Evolutionary conservation across 2,113 vertebrate genomes (phyloP), one percentile per base, ranked within the genome.

Genomic region (Phasianus colchicus): DNA sequence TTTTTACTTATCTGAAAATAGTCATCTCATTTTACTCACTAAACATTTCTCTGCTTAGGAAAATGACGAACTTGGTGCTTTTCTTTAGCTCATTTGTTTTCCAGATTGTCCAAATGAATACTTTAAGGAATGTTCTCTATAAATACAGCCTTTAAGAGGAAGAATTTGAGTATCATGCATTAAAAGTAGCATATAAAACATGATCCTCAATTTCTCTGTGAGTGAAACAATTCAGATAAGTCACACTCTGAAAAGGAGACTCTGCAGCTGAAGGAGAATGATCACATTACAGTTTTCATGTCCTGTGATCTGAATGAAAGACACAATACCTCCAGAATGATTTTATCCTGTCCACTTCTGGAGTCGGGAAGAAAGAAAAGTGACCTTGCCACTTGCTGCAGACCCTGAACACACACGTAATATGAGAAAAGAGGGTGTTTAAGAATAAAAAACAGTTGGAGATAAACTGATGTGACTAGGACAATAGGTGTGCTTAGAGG

Each of bases 231-330:
- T 91, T 95, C 91, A 79, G 77, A 3, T 87, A 84, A 92, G 87
- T 78, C 52, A 64, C 84, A 9, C 89, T 64, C 83, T 72, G 42
- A 92, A 78, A 87, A 92, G 94, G 91, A 93, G 84, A 69, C 82
- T 92, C 61, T 0, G 11, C 73, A 84, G 93, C 76, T 40, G 11
- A 47, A 94, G 90, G 83, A 54, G 58, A 72, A 81, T 5, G 50
- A 81, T 92, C 92, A 42, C 52, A 36, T 57, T 61, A 70, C 86
- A 93, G 52, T 94, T 96, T 61, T 70, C 69, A 14, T 22, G 61
- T 93, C 65, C 83, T 90, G 73, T 81, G 77, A 90, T 94, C 32
- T 71, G 70, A 84, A 52, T 69, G 66, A 93, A 93, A 92, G 93
- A 36, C 61, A 69, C 48, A 47, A 36, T 57, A 5, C 40, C 21